A percentile compares a stretch with the other conserved stretches of the same genome.
Evolutionary conservation across 2,888 invertebrate genomes (phyloP).

Genomic region (Seira sanloemensis): DNA sequence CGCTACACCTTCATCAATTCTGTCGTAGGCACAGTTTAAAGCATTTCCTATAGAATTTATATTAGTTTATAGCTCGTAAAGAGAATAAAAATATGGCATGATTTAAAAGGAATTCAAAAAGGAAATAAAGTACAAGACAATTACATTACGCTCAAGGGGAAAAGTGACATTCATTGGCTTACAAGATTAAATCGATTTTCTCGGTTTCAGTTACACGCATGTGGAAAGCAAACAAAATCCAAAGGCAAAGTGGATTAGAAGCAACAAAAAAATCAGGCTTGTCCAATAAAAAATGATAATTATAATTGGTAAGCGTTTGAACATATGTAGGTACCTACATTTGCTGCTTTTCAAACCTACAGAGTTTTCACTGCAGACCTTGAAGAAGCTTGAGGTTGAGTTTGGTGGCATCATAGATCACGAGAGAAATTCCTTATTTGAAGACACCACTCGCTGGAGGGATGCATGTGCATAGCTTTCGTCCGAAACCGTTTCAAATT

Average conservation of each 20-base stretch:
- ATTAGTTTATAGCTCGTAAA: too few species aligned
- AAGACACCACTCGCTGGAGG: conserved; percentile 20
- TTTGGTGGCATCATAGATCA: conserved; percentile 4
- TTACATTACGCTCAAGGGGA: neutral
- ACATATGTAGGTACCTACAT: neutral
- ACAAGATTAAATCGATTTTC: neutral
- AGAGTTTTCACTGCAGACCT: too few species aligned
- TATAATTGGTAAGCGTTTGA: neutral
- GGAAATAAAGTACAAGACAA: neutral
- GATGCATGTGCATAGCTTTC: neutral
- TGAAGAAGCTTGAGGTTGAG: too few species aligned
- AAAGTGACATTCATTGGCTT: conserved; percentile 3
- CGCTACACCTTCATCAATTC: conserved; percentile 4
- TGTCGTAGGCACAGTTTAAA: too few species aligned
- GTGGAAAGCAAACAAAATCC: neutral
- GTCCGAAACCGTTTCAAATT: neutral
- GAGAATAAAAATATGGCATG: neutral
- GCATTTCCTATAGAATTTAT: too few species aligned
- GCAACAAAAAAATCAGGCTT: neutral
- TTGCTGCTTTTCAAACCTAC: neutral
- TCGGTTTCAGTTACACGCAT: neutral
- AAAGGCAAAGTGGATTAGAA: neutral
- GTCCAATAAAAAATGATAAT: neutral
- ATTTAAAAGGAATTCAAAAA: neutral
- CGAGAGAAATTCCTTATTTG: neutral